Evolutionary conservation across 1,140 invertebrate species (phyloP), one percentile per base, ranked within the genome.

Genomic region (Goniozus legneri): DNA sequence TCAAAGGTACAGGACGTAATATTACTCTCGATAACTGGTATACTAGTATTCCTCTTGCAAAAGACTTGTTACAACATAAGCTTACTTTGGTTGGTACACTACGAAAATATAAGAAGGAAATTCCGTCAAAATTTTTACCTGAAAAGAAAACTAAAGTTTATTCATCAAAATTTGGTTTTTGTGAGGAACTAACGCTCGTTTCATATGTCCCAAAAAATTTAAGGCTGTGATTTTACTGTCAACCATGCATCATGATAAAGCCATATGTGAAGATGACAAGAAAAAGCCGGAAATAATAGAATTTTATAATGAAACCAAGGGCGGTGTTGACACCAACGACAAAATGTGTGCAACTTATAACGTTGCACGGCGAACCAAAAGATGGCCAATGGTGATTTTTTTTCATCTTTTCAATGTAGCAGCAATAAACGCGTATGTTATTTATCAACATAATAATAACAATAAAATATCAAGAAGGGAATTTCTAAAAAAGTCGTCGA

Each of bases 261-360:
- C 8, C 2, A 16, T 42, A 16, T 22, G 32, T 21, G 13, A 30
- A 8, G 14, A 30, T 31, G 6, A 6, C 12, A 31, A 32, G 8
- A 3, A n/a, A 8, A 41, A 42, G 20, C 40, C 27, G 1, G 27
- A 42, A 32, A 42, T 42, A 3, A 32, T 16, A 1, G 20, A 14
- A 4, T 42, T 8, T 42, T 42, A 42, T 18, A 42, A 42, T 3
- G 18, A 31, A 32, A 42, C 27, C 1, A 42, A 42, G 19, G 18
- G 22, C 20, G 40, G 24, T 3, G 40, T 42, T 2, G 40, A 42
- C 20, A 15, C 32, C 3, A n/a, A 6, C 10, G 31, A 44, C 21
- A 13, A 44, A 15, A 16, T 35, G 13, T 36, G 33, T 14, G 31
- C 8, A 2, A 24, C 3, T 6, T 44, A 44, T 15, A 14, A 35